These are phyloP conservation scores for Ceratina australensis DNA, from an alignment of 1,140 invertebrate species.

Conservation along the genomic window DNA sequence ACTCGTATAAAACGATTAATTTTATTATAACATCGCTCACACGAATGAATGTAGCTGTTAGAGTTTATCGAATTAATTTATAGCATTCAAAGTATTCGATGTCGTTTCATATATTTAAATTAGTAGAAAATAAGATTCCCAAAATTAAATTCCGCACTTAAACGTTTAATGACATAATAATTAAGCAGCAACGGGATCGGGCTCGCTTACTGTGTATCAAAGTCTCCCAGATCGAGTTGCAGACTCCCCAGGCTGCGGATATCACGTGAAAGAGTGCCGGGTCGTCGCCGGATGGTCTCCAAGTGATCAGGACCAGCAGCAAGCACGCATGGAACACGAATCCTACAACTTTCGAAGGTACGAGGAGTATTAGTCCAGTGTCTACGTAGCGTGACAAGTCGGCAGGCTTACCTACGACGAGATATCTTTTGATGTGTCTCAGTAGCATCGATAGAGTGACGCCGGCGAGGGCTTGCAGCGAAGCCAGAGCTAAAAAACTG, in stretches of 20 bases:
- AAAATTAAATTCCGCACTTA: no score
- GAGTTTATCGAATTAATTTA: no score
- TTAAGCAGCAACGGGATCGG: no score
- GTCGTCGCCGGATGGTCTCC: conserved; percentile 83
- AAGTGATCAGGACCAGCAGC: conserved; percentile 83
- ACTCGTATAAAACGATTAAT: no score
- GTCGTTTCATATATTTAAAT: no score
- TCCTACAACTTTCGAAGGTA: conserved; percentile 81
- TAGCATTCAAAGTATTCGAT: no score
- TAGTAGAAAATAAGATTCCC: no score
- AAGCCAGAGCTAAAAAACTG: conserved; percentile 83
- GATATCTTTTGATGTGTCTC: conserved; percentile 82
- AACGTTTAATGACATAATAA: no score
- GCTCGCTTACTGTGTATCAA: conserved; percentile 79
- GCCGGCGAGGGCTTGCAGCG: conserved; percentile 84
- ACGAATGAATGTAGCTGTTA: no score
- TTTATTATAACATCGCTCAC: no score
- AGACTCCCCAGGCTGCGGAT: conserved; percentile 87
- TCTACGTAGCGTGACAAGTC: no score
- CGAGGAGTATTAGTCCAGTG: neutral
- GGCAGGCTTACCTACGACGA: conserved; percentile 84
- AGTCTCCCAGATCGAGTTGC: conserved; percentile 87
- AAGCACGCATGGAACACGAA: conserved; percentile 85
- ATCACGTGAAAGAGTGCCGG: conserved; percentile 85
- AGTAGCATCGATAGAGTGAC: conserved; percentile 85